Evolutionary conservation across 2,888 invertebrate species (phyloP).

Genomic region (Leucophenga montana): DNA sequence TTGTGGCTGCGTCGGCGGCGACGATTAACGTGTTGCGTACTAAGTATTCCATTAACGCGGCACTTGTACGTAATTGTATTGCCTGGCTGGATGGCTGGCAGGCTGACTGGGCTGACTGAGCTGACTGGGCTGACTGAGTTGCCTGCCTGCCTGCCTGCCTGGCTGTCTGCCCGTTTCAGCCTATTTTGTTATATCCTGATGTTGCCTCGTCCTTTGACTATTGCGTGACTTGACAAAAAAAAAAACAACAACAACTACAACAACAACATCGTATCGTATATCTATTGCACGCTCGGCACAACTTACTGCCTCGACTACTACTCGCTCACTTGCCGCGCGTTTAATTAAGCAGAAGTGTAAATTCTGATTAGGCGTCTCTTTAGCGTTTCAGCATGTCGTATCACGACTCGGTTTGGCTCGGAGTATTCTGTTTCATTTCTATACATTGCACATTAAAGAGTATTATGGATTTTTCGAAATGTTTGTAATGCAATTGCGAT

Average conservation of each 20-base stretch:
- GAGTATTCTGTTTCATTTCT: no score
- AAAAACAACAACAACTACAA: no score
- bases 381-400: no score
- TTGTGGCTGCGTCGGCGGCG: neutral
- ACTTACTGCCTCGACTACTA: no score
- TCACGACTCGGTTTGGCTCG: no score
- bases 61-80: conserved; percentile 25
- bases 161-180: neutral
- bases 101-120: neutral
- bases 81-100: neutral
- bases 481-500: no score
- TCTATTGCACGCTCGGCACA: no score
- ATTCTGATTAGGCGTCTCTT: conserved; percentile 16
- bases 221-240: no score
- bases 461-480: no score
- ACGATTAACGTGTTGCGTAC: conserved; percentile 23
- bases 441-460: no score
- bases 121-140: neutral
- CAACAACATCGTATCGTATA: no score
- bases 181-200: neutral
- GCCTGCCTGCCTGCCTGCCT: neutral
- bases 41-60: conserved; percentile 23
- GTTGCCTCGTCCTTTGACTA: no score
- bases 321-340: neutral
- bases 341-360: conserved; percentile 23